Evolutionary conservation across 23 tunicate genomes (phyloP), one percentile per base, ranked within the genome.

Genomic region (Aplidium turbinatum): DNA sequence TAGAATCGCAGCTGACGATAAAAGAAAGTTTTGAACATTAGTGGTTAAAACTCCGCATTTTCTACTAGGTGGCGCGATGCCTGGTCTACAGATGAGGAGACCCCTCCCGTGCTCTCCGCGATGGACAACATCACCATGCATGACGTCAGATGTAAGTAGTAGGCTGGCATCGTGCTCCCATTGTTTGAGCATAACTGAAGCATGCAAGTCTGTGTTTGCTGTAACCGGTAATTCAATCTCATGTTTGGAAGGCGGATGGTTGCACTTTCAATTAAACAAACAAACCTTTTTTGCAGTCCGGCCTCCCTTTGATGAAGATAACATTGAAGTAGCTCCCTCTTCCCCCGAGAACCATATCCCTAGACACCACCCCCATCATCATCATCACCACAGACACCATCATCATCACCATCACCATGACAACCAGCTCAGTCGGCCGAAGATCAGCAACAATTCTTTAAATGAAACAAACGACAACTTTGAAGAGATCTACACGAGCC

Each of bases 1-100:
- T n/a, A n/a, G n/a, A n/a, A n/a, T n/a, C n/a, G n/a, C n/a, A n/a
- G n/a, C n/a, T n/a, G n/a, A n/a, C n/a, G n/a, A n/a, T n/a, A n/a
- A n/a, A n/a, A n/a, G n/a, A n/a, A n/a, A n/a, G n/a, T n/a, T n/a
- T n/a, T n/a, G n/a, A n/a, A n/a, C n/a, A n/a, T n/a, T n/a, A n/a
- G n/a, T n/a, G n/a, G n/a, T 42, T 42, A 42, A 9, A 42, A 9
- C 13, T 42, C 9, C 48, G 13, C 48, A 42, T 42, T 42, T 39
- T 40, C 9, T 33, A 28, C 18, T 34, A 79, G 87, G 46, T 82
- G 87, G 87, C 31, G 87, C 19, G 87, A 82, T 27, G 87, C 87
- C 0, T 82, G 87, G 87, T 72, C 79, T 1, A 82, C 87, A 35
- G 87, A 82, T 50, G 87, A 82, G 27, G 79, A 82, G 35, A 29